Conservation (phyloP, 2,113 vertebrate genomes). For the Steatornis caripensis region DNA sequence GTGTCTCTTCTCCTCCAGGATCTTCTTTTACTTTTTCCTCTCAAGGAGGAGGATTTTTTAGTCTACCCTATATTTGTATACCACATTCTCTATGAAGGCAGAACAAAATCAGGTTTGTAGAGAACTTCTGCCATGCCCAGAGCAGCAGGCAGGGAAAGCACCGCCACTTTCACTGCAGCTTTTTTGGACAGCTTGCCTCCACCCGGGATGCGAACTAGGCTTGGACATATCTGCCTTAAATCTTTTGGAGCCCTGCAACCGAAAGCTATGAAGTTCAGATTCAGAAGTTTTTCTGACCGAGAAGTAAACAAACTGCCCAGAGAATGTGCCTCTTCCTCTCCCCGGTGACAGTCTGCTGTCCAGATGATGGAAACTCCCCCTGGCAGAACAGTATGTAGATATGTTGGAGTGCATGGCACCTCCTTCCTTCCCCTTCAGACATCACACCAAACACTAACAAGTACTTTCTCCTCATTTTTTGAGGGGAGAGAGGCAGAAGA, state of each 20-base stretch:
- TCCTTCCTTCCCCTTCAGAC: not conserved
- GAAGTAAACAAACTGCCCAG: not conserved
- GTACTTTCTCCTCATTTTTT: not conserved
- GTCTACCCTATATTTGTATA: not conserved
- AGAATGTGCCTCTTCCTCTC: not conserved
- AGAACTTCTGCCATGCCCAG: rapidly evolving
- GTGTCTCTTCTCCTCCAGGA: not conserved
- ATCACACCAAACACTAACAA: not conserved
- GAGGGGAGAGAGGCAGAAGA: not conserved
- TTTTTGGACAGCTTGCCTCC: not conserved
- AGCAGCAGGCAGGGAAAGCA: not conserved
- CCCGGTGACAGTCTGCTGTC: not conserved
- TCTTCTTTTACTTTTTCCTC: not conserved
- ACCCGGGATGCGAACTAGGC: not conserved
- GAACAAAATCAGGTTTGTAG: not conserved
- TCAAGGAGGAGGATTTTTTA: not conserved
- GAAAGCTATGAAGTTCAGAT: not conserved
- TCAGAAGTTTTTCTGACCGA: not conserved
- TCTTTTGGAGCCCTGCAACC: not conserved
- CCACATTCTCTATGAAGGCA: not conserved
- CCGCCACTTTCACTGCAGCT: not conserved
- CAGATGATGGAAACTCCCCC: not conserved
- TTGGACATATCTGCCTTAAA: not conserved
- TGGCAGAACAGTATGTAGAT: rapidly evolving
- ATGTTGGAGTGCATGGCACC: rapidly evolving